A percentile compares a stretch with the other conserved stretches of the same genome.
Conservation (phyloP, 2,888 invertebrate species). For the Zootermopsis nevadensis region DNA sequence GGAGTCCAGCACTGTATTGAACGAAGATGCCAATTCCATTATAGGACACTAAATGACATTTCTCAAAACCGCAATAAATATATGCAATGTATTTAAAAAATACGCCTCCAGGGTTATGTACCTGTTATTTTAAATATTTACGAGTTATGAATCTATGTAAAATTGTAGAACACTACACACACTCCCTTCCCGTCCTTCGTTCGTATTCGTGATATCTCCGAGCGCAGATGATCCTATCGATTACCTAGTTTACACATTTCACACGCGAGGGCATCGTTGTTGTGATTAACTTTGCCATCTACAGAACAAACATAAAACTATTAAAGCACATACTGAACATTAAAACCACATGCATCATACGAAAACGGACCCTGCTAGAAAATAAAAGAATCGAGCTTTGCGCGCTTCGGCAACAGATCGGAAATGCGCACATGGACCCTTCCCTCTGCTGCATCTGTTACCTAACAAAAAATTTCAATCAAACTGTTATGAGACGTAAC, state of each 20-base stretch:
- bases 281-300: not conserved
- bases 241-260: not conserved
- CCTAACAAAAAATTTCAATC: no score
- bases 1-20: no score
- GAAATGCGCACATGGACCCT: no score
- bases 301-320: not conserved
- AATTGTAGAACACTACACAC: not conserved
- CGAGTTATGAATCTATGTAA: not conserved
- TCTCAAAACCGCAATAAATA: not conserved
- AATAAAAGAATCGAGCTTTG: no score
- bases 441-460: no score
- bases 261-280: not conserved
- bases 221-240: not conserved
- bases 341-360: no score
- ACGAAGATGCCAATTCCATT: no score
- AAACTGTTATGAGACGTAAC: no score
- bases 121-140: not conserved
- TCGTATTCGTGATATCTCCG: not conserved
- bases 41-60: not conserved
- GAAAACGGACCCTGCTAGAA: no score
- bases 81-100: not conserved
- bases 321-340: no score
- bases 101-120: not conserved
- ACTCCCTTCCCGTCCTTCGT: not conserved
- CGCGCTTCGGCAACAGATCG: no score